Conservation (phyloP, 2,888 invertebrate species). For the Acrocera orbiculus region DNA sequence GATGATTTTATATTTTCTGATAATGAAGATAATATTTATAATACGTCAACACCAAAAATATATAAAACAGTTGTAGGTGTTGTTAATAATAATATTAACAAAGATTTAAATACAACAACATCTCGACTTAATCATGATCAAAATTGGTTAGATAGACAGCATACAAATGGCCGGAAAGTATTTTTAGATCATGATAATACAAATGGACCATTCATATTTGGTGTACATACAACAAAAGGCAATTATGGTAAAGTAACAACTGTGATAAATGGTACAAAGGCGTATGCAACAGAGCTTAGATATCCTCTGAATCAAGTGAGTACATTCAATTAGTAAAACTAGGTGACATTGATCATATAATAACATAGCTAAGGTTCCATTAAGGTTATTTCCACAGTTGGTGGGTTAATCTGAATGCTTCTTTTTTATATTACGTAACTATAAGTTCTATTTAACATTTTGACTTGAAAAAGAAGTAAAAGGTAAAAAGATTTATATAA, state of each 20-base stretch:
- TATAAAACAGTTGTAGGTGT: background rate
- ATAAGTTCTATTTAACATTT: too few species aligned
- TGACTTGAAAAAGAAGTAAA: too few species aligned
- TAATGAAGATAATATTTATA: slow-evolving; percentile 4
- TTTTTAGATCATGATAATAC: slow-evolving; percentile 1
- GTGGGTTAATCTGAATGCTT: too few species aligned
- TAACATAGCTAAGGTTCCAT: too few species aligned
- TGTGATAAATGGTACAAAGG: slow-evolving; percentile 19
- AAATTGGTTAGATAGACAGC: too few species aligned
- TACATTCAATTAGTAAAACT: too few species aligned
- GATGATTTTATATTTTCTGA: slow-evolving; percentile 25
- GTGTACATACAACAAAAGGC: slow-evolving; percentile 29
- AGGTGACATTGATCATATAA: too few species aligned
- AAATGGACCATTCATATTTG: slow-evolving; percentile 42
- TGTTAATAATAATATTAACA: background rate
- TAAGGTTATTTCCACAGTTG: too few species aligned
- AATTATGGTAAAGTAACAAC: slow-evolving; percentile 17
- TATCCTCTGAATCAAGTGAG: slow-evolving; percentile 10
- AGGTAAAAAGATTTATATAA: too few species aligned
- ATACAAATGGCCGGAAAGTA: too few species aligned
- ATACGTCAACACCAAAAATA: background rate
- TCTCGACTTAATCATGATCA: too few species aligned
- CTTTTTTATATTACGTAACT: too few species aligned
- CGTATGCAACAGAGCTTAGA: slow-evolving; percentile 13
- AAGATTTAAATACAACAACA: background rate